A percentile compares a stretch with the other conserved stretches of the same genome.
These are phyloP conservation scores for Peromyscus maniculatus DNA, from an alignment of 2,113 vertebrate species.

Conservation along the genomic window DNA sequence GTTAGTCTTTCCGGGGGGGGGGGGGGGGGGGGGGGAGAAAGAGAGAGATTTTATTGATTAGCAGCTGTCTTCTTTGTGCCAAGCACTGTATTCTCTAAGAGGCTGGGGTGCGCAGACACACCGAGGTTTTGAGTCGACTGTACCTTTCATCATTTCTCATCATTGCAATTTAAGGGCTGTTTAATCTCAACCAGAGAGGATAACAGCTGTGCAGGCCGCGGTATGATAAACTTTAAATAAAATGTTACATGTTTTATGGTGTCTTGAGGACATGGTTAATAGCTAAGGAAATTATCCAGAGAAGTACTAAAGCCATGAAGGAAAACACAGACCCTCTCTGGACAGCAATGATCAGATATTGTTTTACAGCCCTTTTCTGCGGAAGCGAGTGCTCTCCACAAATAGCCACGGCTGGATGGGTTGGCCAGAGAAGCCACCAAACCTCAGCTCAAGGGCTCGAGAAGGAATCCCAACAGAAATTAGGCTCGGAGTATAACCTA, in stretches of 20 bases:
- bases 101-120: neutral
- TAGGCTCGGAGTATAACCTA: neutral
- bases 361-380: neutral
- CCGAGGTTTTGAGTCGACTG: neutral
- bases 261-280: neutral
- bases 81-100: neutral
- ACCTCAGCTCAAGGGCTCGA: neutral
- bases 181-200: neutral
- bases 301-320: neutral
- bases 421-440: neutral
- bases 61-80: neutral
- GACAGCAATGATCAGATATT: neutral
- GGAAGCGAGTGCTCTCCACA: neutral
- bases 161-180: neutral
- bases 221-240: neutral
- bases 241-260: neutral
- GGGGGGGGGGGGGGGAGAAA: neutral
- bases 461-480: neutral
- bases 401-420: neutral
- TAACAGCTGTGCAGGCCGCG: neutral
- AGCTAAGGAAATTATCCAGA: neutral
- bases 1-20: neutral
- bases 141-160: conserved; percentile 1
- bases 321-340: neutral
- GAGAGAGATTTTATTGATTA: conserved; percentile 24